Base-by-base conservation (phyloP, 2,113 vertebrate species). In the Halichoerus grypus region DNA sequence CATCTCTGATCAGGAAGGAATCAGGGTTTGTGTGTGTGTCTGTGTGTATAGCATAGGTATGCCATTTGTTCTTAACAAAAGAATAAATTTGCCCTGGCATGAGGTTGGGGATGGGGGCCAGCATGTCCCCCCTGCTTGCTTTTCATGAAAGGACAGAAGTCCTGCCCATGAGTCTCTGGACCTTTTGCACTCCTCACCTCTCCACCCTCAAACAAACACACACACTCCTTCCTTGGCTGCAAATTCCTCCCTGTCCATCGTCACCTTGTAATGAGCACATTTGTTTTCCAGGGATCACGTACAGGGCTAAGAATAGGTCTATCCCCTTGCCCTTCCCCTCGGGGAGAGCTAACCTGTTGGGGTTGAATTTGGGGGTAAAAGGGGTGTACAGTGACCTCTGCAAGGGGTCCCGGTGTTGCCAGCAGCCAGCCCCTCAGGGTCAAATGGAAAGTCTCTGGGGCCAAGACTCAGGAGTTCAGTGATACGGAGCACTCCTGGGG, bases 241-340 rank as follows among this genome's bases (percentile, higher is more conserved):
- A 95, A 63, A 93, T 93, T 91, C 97, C 92, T 96, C 36, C n/a
- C 74, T 80, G 97, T 98, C 95, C 57, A 83, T 98, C 95, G 2
- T 91, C 96, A 94, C 91, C 71, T 97, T 42, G 88, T 88, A 97
- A 95, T 97, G 85, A 97, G 36, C 76, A 97, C 51, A 55, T 72
- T 95, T 88, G 92, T 92, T 96, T 92, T 92, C 93, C 83, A 95
- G 96, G 88, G 83, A 97, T 95, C 39, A 31, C 5, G n/a, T 79
- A 76, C 31, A 72, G 82, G 72, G 67, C 94, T 95, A 95, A 96
- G 89, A 91, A 94, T 72, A 95, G 97, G 72, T 80, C n/a, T 21
- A 77, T 46, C 22, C 53, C 46, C 61, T 93, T 92, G 88, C 67
- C 89, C n/a, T 90, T 94, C 55, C 55, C 74, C 88, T 76, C 46